Base-by-base conservation (phyloP, 2,888 invertebrate species). In the Eumerus sabulonum region DNA sequence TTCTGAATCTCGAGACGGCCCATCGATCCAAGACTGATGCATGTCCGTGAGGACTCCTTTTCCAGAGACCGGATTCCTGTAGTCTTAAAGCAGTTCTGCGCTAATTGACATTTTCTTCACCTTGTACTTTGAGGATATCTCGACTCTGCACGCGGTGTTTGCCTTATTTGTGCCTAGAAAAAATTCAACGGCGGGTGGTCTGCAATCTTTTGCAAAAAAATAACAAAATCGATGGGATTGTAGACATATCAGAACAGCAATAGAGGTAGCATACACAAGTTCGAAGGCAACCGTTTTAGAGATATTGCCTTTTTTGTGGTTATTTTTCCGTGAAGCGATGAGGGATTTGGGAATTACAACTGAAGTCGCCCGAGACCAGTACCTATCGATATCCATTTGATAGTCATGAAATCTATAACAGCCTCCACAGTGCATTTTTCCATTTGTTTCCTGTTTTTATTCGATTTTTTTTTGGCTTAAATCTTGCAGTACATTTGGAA, bases 381-480 rank as follows among this genome's bases (percentile, higher is more conserved):
- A 50, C 59, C 71, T 54, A 76, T 76, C 66, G 76, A 76, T 76
- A 72, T 76, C 66, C 64, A 56, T 71, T 73, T 56, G 40, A 62
- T 67, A 60, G 59, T 76, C 54, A 54, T 38, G 51, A 56, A 60
- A 71, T 66, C 60, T 70, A 59, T 54, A 71, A 71, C 42, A 44
- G 47, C 47, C 51, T 63, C 44, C 45, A 44, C 13, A 42, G 54
- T 18, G 53, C 9, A 2, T 11, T n/a, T n/a, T n/a, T 40, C 40
- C 11, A n/a, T 40, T 40, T 40, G 36, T 36, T 36, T 36, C 36
- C 7, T 5, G 36, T 5, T 40, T 40, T 40, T 40, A 11, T 40
- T 40, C 9, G 40, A n/a, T 7, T n/a, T 40, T 40, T 40, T 36
- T 36, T 36, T 36, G 5, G 11, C 11, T 36, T 36, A 5, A 36